phyloP scores from a whole-genome alignment of 30 jellyfish, hydroid and myxozoan genomes.

The Chironex yamaguchii region DNA sequence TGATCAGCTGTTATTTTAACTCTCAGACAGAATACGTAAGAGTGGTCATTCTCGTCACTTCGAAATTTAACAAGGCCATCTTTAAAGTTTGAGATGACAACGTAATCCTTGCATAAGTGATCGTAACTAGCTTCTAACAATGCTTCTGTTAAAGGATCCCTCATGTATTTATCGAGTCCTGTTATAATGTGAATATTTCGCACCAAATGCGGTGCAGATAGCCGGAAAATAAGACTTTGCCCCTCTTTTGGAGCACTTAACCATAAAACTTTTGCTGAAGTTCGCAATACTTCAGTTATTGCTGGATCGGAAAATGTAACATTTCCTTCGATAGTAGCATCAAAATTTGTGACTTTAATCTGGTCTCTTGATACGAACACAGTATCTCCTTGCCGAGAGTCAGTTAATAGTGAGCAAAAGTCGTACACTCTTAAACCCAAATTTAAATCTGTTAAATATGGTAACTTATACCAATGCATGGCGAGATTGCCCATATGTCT shows the following conservation, averaged over 20 bases:
- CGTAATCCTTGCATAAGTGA: background rate
- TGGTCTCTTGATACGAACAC: background rate
- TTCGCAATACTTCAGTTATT: too few relatives aligned
- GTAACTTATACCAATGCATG: background rate
- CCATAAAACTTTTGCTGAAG: background rate
- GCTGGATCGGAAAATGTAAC: background rate
- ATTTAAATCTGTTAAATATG: background rate
- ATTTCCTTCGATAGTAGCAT: background rate
- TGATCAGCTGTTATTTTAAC: background rate
- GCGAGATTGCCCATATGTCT: background rate
- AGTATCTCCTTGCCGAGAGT: background rate
- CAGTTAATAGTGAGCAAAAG: background rate
- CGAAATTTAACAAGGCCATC: background rate
- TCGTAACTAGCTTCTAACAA: background rate
- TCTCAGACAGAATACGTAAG: background rate
- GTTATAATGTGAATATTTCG: background rate
- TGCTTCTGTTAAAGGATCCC: background rate
- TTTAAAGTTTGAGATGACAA: background rate
- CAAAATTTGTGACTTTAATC: background rate
- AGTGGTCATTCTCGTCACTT: background rate
- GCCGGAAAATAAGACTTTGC: background rate
- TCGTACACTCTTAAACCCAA: background rate
- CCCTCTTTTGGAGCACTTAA: background rate
- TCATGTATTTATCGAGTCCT: background rate
- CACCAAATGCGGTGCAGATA: background rate